Percentiles rank a stretch among this genome's conserved stretches.
Evolutionary conservation across 2,113 vertebrate genomes (phyloP).

Genomic region (Pristiophorus japonicus): DNA sequence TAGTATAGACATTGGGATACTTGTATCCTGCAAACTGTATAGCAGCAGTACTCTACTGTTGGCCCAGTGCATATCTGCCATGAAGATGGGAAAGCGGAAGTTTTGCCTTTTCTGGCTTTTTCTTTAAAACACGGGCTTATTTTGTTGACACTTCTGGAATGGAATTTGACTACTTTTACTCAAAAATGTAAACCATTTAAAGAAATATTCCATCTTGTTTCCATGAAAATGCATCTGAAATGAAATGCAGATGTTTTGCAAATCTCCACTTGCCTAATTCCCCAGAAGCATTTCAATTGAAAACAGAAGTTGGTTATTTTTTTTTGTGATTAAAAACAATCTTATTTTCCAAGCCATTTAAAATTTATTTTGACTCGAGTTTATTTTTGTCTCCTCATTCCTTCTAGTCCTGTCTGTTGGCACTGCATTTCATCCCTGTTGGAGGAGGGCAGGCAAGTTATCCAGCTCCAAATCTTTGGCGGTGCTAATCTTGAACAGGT

Average conservation of each 20-base stretch:
- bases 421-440: neutral
- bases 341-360: neutral
- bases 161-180: neutral
- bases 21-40: neutral
- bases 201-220: neutral
- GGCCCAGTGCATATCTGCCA: neutral
- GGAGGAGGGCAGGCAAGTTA: neutral
- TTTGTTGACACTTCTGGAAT: neutral
- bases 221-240: neutral
- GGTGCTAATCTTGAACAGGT: neutral
- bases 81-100: neutral
- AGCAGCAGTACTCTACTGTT: neutral
- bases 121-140: neutral
- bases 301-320: neutral
- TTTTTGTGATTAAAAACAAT: neutral
- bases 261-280: neutral
- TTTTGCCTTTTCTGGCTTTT: neutral
- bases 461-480: neutral
- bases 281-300: neutral
- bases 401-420: neutral
- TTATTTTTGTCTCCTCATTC: neutral
- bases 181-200: neutral
- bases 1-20: neutral
- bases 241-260: conserved; percentile 29
- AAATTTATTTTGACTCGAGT: neutral